Conservation (phyloP, 2,113 vertebrate species). For the Marmota monax region DNA sequence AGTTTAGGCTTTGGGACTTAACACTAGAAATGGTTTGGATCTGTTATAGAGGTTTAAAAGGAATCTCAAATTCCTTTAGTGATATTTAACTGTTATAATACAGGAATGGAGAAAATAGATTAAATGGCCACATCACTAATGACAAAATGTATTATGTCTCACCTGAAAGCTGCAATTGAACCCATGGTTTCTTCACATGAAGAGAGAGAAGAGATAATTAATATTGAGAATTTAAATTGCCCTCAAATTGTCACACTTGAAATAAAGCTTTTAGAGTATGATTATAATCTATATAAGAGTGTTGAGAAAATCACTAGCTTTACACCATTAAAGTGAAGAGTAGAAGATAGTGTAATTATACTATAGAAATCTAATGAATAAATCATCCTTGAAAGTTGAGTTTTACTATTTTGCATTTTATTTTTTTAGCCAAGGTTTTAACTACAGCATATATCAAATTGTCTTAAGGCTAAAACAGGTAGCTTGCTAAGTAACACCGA, state of each 20-base stretch:
- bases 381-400: constrained; percentile 35
- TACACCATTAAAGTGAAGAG: constrained; percentile 25
- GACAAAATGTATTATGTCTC: constrained; percentile 12
- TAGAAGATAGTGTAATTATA: constrained; percentile 31
- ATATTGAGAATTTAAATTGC: constrained; percentile 62
- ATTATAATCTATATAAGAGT: constrained; percentile 46
- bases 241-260: constrained; percentile 23
- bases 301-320: constrained; percentile 36
- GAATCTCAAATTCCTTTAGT: neutral
- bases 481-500: constrained; percentile 30
- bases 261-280: constrained; percentile 56
- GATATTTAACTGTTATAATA: constrained; percentile 33
- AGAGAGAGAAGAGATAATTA: constrained; percentile 34
- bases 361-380: constrained; percentile 21
- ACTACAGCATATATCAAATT: constrained; percentile 37
- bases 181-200: neutral
- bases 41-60: constrained; percentile 25
- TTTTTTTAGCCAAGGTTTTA: constrained; percentile 37
- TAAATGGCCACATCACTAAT: neutral
- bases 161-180: constrained; percentile 21
- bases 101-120: constrained; percentile 10
- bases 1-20: neutral
- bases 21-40: constrained; percentile 43
- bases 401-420: constrained; percentile 52
- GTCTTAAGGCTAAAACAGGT: constrained; percentile 38